Evolutionary conservation across 2,113 vertebrate genomes (phyloP).

Genomic region (Takifugu flavidus): DNA sequence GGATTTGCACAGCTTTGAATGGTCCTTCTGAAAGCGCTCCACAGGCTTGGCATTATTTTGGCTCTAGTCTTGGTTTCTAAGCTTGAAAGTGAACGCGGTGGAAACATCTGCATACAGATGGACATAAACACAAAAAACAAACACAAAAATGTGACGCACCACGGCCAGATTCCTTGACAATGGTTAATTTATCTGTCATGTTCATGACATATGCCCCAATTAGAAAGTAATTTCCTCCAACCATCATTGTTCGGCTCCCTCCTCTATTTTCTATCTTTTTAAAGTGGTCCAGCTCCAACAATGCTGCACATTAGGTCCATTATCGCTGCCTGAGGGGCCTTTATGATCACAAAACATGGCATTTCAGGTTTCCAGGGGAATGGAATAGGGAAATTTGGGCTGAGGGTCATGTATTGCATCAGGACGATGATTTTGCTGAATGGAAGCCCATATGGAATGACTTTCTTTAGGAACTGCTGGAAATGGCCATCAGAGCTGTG

Average conservation of each 20-base stretch:
- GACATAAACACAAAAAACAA: conserved; percentile 39
- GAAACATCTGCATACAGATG: conserved; percentile 25
- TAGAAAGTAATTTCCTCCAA: conserved; percentile 70
- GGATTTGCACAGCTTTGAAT: too few species aligned
- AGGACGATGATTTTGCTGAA: conserved; percentile 56
- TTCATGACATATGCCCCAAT: conserved; percentile 66
- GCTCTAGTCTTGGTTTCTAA: neutral
- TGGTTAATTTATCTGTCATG: conserved; percentile 72
- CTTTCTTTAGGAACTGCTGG: conserved; percentile 50
- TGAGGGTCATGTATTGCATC: conserved; percentile 60
- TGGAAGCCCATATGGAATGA: conserved; percentile 42
- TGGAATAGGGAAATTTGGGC: conserved; percentile 41
- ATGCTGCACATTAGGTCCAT: conserved; percentile 45
- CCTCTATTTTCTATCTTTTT: conserved; percentile 43
- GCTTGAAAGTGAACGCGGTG: conserved; percentile 10
- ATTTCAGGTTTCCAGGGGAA: conserved; percentile 26
- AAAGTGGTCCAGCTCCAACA: conserved; percentile 44
- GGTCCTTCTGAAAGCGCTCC: too few species aligned
- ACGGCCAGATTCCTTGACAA: conserved; percentile 62
- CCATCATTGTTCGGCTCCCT: conserved; percentile 59
- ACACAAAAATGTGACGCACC: conserved; percentile 39
- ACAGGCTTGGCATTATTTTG: neutral
- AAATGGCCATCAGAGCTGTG: conserved; percentile 56
- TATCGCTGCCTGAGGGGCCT: conserved; percentile 44
- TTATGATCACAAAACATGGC: conserved; percentile 58